These are phyloP conservation scores for Penaeus monodon DNA, from an alignment of 2,888 invertebrate species.

Conservation along the genomic window DNA sequence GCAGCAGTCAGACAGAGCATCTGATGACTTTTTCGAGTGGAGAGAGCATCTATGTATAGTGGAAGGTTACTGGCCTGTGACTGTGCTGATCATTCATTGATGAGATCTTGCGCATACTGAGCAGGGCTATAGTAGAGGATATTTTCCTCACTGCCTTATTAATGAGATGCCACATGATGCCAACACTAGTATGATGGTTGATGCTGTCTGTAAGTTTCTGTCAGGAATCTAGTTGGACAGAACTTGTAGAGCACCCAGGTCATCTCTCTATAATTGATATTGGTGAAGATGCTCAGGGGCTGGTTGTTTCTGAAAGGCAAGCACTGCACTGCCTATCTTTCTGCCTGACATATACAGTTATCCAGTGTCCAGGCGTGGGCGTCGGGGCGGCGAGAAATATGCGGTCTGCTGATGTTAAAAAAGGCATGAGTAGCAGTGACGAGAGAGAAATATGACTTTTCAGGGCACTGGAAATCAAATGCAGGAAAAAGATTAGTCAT, in stretches of 20 bases:
- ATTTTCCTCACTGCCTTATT: neutral
- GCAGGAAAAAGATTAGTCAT: too few species aligned
- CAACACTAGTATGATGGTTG: slow-evolving; percentile 13
- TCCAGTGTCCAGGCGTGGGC: neutral
- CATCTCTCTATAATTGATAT: neutral
- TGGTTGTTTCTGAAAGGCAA: neutral
- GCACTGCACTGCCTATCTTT: too few species aligned
- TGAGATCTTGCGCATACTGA: slow-evolving; percentile 8
- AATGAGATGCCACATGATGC: neutral
- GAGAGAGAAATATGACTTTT: neutral
- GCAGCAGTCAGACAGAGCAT: neutral
- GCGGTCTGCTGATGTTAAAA: neutral
- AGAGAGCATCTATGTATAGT: too few species aligned
- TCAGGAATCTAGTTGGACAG: neutral
- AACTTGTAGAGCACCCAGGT: neutral
- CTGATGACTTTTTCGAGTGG: neutral
- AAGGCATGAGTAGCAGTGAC: neutral
- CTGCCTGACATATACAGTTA: neutral
- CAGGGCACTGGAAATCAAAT: too few species aligned
- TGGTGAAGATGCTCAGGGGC: neutral
- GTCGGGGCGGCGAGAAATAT: neutral
- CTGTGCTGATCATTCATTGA: neutral
- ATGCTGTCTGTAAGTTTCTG: slow-evolving; percentile 15
- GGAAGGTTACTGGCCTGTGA: neutral
- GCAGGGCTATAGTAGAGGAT: neutral